Base-by-base conservation (phyloP, 2,797 vertebrate species). In the Eremophila alpestris region DNA sequence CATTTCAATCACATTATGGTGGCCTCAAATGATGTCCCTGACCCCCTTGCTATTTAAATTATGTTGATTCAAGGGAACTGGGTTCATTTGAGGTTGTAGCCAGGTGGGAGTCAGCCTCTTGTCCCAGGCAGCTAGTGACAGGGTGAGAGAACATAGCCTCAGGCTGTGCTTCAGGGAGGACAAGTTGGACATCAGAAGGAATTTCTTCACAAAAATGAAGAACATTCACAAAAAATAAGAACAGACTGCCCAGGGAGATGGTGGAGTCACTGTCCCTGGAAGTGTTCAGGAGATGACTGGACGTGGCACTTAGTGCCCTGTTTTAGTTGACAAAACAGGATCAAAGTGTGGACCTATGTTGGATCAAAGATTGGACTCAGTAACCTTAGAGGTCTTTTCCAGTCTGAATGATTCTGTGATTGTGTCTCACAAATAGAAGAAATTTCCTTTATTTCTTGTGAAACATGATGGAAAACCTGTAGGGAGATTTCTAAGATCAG, bases 241-340 rank as follows among this genome's bases (percentile, higher is more conserved):
- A 10, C 21, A 29, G 29, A 16, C n/a, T 89, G n/a, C 15, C n/a
- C 12, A 10, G 29, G 29, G 30, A 64, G 21, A 15, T 62, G 10
- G 9, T 70, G 38, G 43, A 70, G 21, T 45, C 38, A 26, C 17
- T 46, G 4, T 70, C 51, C 10, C 45, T 46, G n/a, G 38, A 52
- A 40, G n/a, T 26, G 45, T 46, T 58, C 29, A 40, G 38, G 43
- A 56, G 54, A 22, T 56, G 29, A 34, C 9, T 52, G 40, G 26
- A 59, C 0, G 1, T 64, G 40, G n/a, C n/a, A 34, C 26, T 59
- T 41, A 4, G 16, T 34, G 45, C 30, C 0, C 0, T 71, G 52
- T 23, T 59, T 22, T 41, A 13, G 18, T 54, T 41, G 40, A 41
- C 40, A 65, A 5, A n/a, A n/a, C n/a, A n/a, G n/a, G n/a, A n/a